Base-by-base conservation (phyloP, 2,888 invertebrate species). In the Antitype chi region DNA sequence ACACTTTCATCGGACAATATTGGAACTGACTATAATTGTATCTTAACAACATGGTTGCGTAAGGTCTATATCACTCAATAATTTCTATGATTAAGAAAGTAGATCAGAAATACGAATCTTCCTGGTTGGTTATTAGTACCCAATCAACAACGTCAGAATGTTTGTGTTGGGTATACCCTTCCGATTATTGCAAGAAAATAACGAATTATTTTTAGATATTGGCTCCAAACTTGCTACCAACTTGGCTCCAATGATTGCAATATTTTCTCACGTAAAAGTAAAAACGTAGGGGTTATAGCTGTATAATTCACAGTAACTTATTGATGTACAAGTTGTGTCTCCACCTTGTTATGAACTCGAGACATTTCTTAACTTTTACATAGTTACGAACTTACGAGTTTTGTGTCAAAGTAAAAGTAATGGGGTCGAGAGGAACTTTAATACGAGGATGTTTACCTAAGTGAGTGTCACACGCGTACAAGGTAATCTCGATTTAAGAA, bases 321-420 rank as follows among this genome's bases (percentile, higher is more conserved):
- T 73, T 55, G 55, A 80, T 80, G 81, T 53, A 67, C 47, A 84
- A 80, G 75, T 74, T 85, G 4, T 64, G 11, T 70, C n/a, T 20
- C 52, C 23, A 67, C 53, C 74, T 74, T 59, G 81, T 81, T 76
- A 85, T 57, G 52, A 71, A 81, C 74, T 83, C 8, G 55, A 38
- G 57, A 60, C 63, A 66, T 47, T 77, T 81, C 17, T 20, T 55
- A 69, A 62, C 62, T 73, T 60, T 8, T 25, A 28, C 66, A 62
- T 28, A 70, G 70, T 76, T 73, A 32, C 60, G 25, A 69, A 72
- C 66, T 73, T 70, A 43, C 60, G 32, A 69, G 66, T 60, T 82
- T 55, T 43, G 70, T 70, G 17, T 57, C 59, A 59, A 79, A 63
- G 53, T 70, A 38, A 75, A 74, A 70, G 66, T 72, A 69, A 78